Evolutionary conservation across 64 coral and sea anemone genomes (phyloP).

Genomic region (Platygyra sinensis): DNA sequence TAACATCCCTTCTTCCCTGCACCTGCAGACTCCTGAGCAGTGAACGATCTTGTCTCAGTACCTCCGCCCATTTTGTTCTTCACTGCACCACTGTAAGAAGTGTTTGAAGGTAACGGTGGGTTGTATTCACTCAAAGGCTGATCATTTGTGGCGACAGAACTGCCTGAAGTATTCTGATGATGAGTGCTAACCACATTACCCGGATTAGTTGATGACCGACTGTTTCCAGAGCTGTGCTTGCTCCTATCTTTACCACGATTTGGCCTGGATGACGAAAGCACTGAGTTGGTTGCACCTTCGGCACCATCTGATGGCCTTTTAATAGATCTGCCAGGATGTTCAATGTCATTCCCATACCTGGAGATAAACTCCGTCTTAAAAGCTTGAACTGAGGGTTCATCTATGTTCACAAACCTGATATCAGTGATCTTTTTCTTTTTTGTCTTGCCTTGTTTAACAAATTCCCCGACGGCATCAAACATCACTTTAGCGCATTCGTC

Average conservation of each 20-base stretch:
- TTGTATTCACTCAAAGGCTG: neutral
- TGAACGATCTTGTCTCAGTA: neutral
- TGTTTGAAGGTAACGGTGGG: neutral
- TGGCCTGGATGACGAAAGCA: neutral
- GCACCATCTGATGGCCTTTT: neutral
- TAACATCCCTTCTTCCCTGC: neutral
- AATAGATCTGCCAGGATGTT: neutral
- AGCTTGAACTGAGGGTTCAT: slow-evolving; percentile 32
- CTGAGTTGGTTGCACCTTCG: neutral
- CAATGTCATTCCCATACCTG: slow-evolving; percentile 2
- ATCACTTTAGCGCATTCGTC: slow-evolving; percentile 60
- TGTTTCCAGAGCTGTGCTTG: neutral
- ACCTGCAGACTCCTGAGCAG: neutral
- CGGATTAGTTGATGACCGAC: neutral
- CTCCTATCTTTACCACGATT: neutral
- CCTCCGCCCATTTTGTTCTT: neutral
- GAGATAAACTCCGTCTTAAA: slow-evolving; percentile 62
- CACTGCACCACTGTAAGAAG: neutral
- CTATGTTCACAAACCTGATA: slow-evolving; percentile 72
- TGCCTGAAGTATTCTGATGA: neutral
- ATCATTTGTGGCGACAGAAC: neutral
- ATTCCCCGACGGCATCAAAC: slow-evolving; percentile 60
- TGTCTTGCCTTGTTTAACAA: neutral
- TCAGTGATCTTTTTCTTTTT: slow-evolving; percentile 41
- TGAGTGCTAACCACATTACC: no score